phyloP scores from a whole-genome alignment of 2,888 invertebrate genomes.

The Himalopsyche tibetana region DNA sequence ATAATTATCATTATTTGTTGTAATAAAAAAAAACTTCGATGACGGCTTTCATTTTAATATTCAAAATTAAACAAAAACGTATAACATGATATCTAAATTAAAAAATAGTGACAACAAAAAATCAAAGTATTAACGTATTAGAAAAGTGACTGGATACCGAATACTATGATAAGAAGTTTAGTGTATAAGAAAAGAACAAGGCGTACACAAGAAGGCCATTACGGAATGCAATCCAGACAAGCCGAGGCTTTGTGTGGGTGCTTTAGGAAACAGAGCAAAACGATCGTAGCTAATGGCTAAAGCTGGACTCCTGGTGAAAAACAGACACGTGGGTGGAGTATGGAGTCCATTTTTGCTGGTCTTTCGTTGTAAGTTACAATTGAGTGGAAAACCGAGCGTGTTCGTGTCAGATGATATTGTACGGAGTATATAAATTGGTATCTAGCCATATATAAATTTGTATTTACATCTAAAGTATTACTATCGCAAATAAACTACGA shows the following conservation, averaged over 20 bases:
- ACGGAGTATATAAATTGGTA: background rate
- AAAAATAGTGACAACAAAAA: background rate
- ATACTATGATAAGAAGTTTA: constrained; percentile 13
- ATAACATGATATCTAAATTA: background rate
- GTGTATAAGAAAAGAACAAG: constrained; percentile 47
- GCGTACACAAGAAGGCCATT: constrained; percentile 58
- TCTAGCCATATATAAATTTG: background rate
- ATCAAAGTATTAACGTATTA: background rate
- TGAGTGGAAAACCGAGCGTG: constrained; percentile 11
- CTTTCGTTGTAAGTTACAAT: constrained; percentile 27
- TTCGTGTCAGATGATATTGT: constrained; percentile 10
- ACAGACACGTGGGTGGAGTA: constrained; percentile 37
- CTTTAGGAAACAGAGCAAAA: constrained; percentile 59
- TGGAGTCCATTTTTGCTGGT: constrained; percentile 26
- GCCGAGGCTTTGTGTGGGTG: constrained; percentile 44
- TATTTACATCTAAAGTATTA: too few relatives aligned
- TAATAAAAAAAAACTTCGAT: too few relatives aligned
- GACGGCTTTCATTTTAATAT: too few relatives aligned
- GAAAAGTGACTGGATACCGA: background rate
- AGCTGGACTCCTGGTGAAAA: constrained; percentile 52
- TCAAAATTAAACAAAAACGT: too few relatives aligned
- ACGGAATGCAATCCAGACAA: constrained; percentile 58
- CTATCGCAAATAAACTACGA: too few relatives aligned
- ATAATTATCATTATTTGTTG: too few relatives aligned
- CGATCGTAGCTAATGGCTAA: constrained; percentile 58